phyloP scores from a whole-genome alignment of 1,140 invertebrate genomes.

The Lepeophtheirus salmonis region DNA sequence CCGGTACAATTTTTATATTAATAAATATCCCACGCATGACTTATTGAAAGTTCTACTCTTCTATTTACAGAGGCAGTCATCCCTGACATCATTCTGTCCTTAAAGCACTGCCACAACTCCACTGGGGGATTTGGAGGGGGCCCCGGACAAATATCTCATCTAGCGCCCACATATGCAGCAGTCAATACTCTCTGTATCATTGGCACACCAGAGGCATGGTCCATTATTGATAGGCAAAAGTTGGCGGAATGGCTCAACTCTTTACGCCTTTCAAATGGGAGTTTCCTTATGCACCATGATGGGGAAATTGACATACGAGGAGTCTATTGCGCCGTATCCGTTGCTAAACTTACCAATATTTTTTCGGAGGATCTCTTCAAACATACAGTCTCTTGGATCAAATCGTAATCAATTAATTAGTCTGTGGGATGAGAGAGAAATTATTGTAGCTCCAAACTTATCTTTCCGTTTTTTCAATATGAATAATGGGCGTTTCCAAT shows the following conservation, averaged over 20 bases:
- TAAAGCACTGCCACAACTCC: constrained; percentile 47
- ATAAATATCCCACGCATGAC: neutral
- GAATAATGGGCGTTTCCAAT: no score
- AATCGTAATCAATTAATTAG: no score
- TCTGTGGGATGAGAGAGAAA: no score
- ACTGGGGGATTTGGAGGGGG: constrained; percentile 84
- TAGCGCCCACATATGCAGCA: constrained; percentile 92
- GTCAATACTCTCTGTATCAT: constrained; percentile 76
- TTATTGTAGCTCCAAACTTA: no score
- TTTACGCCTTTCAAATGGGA: constrained; percentile 59
- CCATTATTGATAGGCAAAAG: constrained; percentile 53
- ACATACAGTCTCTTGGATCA: constrained; percentile 72
- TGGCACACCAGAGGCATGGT: constrained; percentile 63
- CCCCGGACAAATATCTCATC: constrained; percentile 69
- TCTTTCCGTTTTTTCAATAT: constrained; percentile 3
- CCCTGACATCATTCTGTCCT: neutral
- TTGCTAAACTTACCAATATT: constrained; percentile 69
- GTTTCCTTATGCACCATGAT: constrained; percentile 70
- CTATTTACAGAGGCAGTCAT: neutral
- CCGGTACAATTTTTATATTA: constrained; percentile 26
- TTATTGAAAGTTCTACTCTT: neutral
- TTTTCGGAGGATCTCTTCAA: constrained; percentile 55
- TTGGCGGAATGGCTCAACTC: constrained; percentile 56
- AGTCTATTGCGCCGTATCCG: constrained; percentile 77
- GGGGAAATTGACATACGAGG: constrained; percentile 92